Evolutionary conservation across 1,140 invertebrate species (phyloP), one percentile per base, ranked within the genome.

Genomic region (Trichonephila inaurata): DNA sequence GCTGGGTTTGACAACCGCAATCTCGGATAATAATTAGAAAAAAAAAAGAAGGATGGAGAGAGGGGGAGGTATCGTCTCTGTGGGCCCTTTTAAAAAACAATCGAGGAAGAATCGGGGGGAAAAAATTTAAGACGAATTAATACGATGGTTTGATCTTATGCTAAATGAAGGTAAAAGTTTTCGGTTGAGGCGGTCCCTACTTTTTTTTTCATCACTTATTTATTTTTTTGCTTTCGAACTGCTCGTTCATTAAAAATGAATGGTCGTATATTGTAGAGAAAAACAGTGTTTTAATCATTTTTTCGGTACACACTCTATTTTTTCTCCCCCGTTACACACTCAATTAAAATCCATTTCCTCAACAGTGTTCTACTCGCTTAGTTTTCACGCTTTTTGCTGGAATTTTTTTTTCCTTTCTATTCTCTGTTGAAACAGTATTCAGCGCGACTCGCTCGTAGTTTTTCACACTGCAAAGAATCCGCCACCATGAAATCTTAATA

Each of bases 1-100:
- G 92, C 92, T 88, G 92, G 69, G 64, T 88, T 93, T 93, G 92
- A 93, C 92, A 93, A 62, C 92, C 92, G 85, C 92, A 93, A 93
- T 93, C 92, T 93, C 85, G n/a, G 92, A 93, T 93, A 88, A 88
- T 81, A 93, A 93, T 24, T 58, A 51, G 44, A 72, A 81, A 83
- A 66, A 83, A 66, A 85, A 91, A 83, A 64, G 60, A 40, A 40
- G 33, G 33, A 40, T 40, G 4, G 33, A 40, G 33, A 40, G 33
- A 28, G 44, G 19, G 18, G 82, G 21, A 58, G n/a, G 87, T 72
- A 69, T 90, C 72, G 33, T 61, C 51, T 81, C 44, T 40, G 33
- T 40, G 33, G 44, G 51, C 44, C 33, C 83, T 87, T 69, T 85
- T 85, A 60, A 85, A 85, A 85, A 58, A 58, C 44, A 85, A 85